Percentiles rank a stretch among this genome's conserved stretches.
phyloP scores from a whole-genome alignment of 2,113 vertebrate genomes.

The Gavialis gangeticus region DNA sequence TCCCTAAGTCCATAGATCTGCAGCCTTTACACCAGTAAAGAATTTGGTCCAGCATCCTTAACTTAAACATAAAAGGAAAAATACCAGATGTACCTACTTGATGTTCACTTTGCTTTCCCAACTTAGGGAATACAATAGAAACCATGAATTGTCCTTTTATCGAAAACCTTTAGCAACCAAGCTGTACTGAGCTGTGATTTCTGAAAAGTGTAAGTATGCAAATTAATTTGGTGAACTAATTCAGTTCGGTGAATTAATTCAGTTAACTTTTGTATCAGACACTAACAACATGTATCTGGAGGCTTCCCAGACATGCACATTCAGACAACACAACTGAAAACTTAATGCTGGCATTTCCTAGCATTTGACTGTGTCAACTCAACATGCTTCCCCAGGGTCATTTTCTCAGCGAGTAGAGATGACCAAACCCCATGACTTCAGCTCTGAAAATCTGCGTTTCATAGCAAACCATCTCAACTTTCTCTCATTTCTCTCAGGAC shows the following conservation, averaged over 20 bases:
- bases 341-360: slow-evolving; percentile 26
- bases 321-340: not conserved
- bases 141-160: not conserved
- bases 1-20: too few relatives aligned
- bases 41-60: too few relatives aligned
- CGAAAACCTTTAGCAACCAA: not conserved
- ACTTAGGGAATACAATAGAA: not conserved
- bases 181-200: not conserved
- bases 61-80: too few relatives aligned
- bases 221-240: not conserved
- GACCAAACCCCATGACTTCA: slow-evolving; percentile 9
- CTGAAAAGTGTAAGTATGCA: not conserved
- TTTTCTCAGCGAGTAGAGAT: slow-evolving; percentile 10
- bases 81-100: not conserved
- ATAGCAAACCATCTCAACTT: slow-evolving; percentile 3
- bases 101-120: not conserved
- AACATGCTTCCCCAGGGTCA: slow-evolving; percentile 35
- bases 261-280: not conserved
- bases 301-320: not conserved
- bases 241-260: not conserved
- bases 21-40: too few relatives aligned
- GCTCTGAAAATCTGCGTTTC: slow-evolving; percentile 24
- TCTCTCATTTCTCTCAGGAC: not conserved
- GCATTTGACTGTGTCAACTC: not conserved
- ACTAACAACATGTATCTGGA: slow-evolving; percentile 2